Evolutionary conservation across 2,888 invertebrate species (phyloP), one percentile per base, ranked within the genome.

Genomic region (Biston betularia): DNA sequence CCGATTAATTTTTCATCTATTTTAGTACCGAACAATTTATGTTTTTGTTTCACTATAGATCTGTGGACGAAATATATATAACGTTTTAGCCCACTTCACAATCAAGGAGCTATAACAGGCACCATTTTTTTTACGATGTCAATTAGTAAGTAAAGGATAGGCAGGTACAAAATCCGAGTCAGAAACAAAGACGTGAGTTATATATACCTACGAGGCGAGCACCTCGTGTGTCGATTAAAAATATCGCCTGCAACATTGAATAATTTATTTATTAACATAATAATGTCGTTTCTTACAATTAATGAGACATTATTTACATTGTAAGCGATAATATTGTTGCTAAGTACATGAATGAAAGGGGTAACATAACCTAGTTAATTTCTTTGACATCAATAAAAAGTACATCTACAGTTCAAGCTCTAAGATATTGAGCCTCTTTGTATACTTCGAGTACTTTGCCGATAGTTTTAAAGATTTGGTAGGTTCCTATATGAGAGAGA

Each of bases 321-420:
- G 63, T 66, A 15, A 45, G 44, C 40, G 55, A 52, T 65, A 58
- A 59, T 50, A 58, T 59, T 68, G 68, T 65, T 54, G 24, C 54
- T 35, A 55, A 65, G 50, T 35, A 49, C 12, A 12, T 59, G 59
- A 56, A 56, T 55, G 52, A 56, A 56, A 33, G 14, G 54, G 45
- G 5, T 35, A 34, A n/a, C 44, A n/a, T n/a, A 35, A 54, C 3
- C 42, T 8, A 33, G 10, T 11, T 42, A 11, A 2, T 10, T 40
- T 9, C 11, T 53, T 15, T 7, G 24, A 40, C 12, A 33, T n/a
- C 24, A 54, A 42, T 54, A 54, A 54, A 24, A 42, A 44, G 42
- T 15, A 15, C 53, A 15, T 53, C 15, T 53, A 40, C 53, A 40
- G 40, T 53, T 53, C 40, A 53, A 52, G 38, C 14, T 5, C n/a